Base-by-base conservation (phyloP, 2,888 invertebrate genomes). In the Agrotis puta region DNA sequence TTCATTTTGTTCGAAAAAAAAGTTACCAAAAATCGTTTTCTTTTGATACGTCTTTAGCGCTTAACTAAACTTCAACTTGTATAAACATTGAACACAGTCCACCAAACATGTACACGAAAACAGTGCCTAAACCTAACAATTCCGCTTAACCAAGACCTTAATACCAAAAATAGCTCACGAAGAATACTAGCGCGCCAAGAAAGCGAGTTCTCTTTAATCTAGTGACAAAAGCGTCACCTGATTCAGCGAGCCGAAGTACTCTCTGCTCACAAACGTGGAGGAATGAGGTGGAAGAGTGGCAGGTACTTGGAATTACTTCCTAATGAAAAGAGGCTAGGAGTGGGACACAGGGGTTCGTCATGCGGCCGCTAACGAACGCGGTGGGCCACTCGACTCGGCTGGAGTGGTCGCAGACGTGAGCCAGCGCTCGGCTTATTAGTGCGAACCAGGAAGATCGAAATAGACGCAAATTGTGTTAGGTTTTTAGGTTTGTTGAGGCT, bases 151-250 rank as follows among this genome's bases (percentile, higher is more conserved):
- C 84, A 85, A 90, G 89, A 88, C 88, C 89, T 91, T 92, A 92
- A 92, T 92, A 94, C 91, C 89, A 91, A 95, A 94, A 94, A 93
- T 94, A 95, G 92, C 92, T 77, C 85, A 87, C 88, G 87, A 87
- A 92, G 90, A 92, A 92, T 90, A 87, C 87, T 85, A 85, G 81
- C 72, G 83, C 82, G 87, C 91, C 91, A 93, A 95, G 95, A 93
- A 94, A 94, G 89, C 92, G 90, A 91, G 93, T 92, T 93, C 94
- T 92, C 94, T 95, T 95, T 95, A 95, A 95, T 95, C 94, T 95
- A 92, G 94, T 93, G 94, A 95, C 95, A 95, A 96, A 95, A 95
- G 95, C 95, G 92, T 93, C 91, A 93, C 94, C 94, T 95, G 95
- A 94, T 92, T 95, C 95, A 94, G 93, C 92, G 90, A 88, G 91